A percentile compares a stretch with the other conserved stretches of the same genome.
Conservation (phyloP, 37 sponge, comb jelly and placozoan species). For the Theonella swinhoei region DNA sequence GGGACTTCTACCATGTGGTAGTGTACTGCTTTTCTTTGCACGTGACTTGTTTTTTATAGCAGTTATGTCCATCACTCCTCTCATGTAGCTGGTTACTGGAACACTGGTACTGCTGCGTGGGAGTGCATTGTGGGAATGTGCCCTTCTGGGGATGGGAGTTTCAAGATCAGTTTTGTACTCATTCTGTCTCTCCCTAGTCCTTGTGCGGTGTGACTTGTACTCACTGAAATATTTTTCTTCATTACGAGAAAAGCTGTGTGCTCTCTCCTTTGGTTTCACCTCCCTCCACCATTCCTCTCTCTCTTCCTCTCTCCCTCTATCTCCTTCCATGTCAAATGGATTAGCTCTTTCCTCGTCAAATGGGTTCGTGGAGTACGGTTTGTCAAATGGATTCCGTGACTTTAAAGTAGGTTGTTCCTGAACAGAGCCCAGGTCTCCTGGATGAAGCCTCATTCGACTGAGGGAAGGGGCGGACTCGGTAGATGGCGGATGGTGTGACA, state of each 20-base stretch:
- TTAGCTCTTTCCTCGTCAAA: not conserved
- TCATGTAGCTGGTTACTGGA: not conserved
- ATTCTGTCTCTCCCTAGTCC: not conserved
- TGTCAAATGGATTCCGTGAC: not conserved
- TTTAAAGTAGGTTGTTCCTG: not conserved
- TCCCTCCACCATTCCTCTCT: not conserved
- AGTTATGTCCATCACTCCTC: not conserved
- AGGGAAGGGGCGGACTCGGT: not conserved
- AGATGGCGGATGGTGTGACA: not conserved
- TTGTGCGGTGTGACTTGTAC: not conserved
- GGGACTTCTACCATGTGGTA: not conserved
- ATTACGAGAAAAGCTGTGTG: not conserved
- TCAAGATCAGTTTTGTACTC: not conserved
- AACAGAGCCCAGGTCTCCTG: not conserved
- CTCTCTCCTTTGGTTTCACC: not conserved
- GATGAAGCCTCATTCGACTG: not conserved
- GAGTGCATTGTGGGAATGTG: not conserved
- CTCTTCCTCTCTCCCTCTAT: not conserved
- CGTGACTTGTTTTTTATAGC: not conserved
- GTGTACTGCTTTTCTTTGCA: not conserved
- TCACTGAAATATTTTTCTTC: not conserved
- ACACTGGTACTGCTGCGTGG: not conserved
- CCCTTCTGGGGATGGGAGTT: not conserved
- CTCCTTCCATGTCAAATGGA: not conserved
- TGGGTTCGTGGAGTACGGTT: not conserved